Evolutionary conservation across 2,888 invertebrate genomes (phyloP).

Genomic region (Elmis aenea): DNA sequence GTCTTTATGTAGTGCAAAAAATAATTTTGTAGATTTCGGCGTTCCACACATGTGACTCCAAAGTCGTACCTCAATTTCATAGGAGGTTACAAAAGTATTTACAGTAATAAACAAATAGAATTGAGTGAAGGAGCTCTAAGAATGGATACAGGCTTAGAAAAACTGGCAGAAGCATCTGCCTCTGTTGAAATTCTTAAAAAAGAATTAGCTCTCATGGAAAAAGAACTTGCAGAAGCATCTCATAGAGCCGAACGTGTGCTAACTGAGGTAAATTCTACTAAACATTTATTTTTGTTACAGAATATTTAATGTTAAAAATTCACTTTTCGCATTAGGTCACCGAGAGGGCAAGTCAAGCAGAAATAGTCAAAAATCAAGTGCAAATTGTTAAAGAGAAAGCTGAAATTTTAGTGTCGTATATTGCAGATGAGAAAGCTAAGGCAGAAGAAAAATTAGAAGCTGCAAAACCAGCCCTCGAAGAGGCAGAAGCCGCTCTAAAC

Average conservation of each 20-base stretch:
- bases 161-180: constrained; percentile 90
- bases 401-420: constrained; percentile 78
- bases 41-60: constrained; percentile 94
- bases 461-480: constrained; percentile 91
- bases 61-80: constrained; percentile 96
- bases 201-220: constrained; percentile 91
- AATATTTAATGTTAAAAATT: neutral
- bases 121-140: constrained; percentile 83
- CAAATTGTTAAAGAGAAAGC: constrained; percentile 95
- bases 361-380: constrained; percentile 92
- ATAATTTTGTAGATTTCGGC: constrained; percentile 62
- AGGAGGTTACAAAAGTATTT: constrained; percentile 91
- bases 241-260: constrained; percentile 85
- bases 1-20: neutral
- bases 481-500: constrained; percentile 90
- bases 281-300: too few relatives aligned
- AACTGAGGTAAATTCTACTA: constrained; percentile 61
- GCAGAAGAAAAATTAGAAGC: constrained; percentile 93
- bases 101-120: constrained; percentile 82
- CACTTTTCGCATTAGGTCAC: constrained; percentile 56
- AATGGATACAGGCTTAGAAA: constrained; percentile 94
- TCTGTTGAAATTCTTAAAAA: constrained; percentile 88
- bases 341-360: constrained; percentile 90
- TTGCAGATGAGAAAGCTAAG: constrained; percentile 82
- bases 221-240: constrained; percentile 87